Evolutionary conservation across 2,888 invertebrate species (phyloP), one percentile per base, ranked within the genome.

Genomic region (Caenorhabditis virilis): DNA sequence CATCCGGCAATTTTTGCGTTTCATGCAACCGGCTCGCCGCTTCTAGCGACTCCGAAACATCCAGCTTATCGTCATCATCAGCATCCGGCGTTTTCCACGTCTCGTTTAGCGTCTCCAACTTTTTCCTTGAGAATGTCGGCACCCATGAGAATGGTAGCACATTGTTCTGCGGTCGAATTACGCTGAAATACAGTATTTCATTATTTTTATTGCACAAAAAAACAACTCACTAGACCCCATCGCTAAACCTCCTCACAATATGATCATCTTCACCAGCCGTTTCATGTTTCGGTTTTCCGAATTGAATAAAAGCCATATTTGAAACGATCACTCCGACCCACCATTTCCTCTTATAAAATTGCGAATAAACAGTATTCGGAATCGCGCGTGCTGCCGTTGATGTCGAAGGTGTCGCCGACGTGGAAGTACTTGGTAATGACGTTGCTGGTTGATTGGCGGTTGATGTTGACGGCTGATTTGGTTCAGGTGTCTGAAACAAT

Each of bases 181-280:
- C 2, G 20, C 47, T 47, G 47, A 7, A 43, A 43, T 43, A 6
- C 5, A 9, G 23, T 30, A 33, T 16, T 16, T 23, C 22, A 23
- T 5, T 20, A 20, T 39, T 6, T 16, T 39, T 18, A 25, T 7
- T 7, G 4, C 7, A 38, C 7, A 11, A 49, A 38, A 22, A 15
- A 18, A 2, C 7, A 26, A 26, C 63, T 62, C 20, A 73, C 73
- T 67, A 74, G 66, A 54, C 51, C 26, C 71, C 69, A 55, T 67
- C 72, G 33, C 63, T 64, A 39, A 74, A 64, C 16, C 54, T 48
- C n/a, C 62, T 25, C 1, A 63, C 33, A 3, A 61, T 53, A 23
- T 64, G 20, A 25, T 69, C 60, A 30, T 47, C 35, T 54, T 53
- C 35, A 36, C 51, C 16, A 23, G 39, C 16, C 50, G 26, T 15